A percentile compares a stretch with the other conserved stretches of the same genome.
phyloP scores from a whole-genome alignment of 2,888 invertebrate species.

The Eudiplozoon nipponicum region DNA sequence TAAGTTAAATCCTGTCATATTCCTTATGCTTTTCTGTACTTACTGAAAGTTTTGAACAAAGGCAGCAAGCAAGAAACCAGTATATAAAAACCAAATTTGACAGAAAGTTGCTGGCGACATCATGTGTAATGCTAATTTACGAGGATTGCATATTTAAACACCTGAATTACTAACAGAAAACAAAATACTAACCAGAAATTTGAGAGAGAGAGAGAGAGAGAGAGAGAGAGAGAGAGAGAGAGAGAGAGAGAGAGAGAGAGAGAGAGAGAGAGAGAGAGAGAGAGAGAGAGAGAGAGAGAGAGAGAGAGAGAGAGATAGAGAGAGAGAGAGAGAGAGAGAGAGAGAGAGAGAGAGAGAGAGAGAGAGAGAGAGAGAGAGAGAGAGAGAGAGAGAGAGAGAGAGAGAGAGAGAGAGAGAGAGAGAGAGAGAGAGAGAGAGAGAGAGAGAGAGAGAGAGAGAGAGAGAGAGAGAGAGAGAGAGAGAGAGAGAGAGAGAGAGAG shows the following conservation, averaged over 20 bases:
- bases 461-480: conserved; percentile 4
- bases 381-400: conserved; percentile 14
- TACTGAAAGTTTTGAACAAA: too few relatives aligned
- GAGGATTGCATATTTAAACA: too few relatives aligned
- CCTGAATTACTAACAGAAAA: too few relatives aligned
- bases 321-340: conserved; percentile 1
- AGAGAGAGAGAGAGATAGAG: not conserved
- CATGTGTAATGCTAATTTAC: too few relatives aligned
- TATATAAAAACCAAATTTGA: too few relatives aligned
- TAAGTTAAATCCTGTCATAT: too few relatives aligned
- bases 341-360: conserved; percentile 3
- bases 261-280: not conserved
- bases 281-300: conserved; percentile 3
- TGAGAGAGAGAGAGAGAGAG: conserved; percentile 1
- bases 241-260: conserved; percentile 1
- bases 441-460: conserved; percentile 16
- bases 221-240: conserved; percentile 10
- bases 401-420: conserved; percentile 14
- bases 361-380: not conserved
- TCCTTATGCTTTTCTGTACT: too few relatives aligned
- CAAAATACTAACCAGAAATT: too few relatives aligned
- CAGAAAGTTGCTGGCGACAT: too few relatives aligned
- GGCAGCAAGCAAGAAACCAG: too few relatives aligned
- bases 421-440: conserved; percentile 16
- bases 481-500: conserved; percentile 11